A percentile compares a stretch with the other conserved stretches of the same genome.
phyloP scores from a whole-genome alignment of 2,888 invertebrate genomes.

The Lasioglossum calceatum region DNA sequence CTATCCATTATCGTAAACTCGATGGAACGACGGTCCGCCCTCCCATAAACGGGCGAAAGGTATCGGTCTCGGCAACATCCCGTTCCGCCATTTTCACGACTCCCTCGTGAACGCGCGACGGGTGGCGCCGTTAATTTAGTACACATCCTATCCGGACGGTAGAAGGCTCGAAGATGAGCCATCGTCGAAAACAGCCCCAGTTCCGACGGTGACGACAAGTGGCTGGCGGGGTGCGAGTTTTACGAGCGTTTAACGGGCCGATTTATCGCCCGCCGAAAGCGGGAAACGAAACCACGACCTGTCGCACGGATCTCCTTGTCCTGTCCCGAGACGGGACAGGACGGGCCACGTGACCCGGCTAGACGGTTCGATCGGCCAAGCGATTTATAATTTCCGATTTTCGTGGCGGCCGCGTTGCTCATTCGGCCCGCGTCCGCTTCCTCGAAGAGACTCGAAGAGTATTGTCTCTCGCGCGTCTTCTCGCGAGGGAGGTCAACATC shows the following conservation, averaged over 20 bases:
- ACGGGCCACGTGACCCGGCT: slow-evolving; percentile 34
- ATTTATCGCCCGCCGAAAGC: slow-evolving; percentile 75
- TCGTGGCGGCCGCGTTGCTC: slow-evolving; percentile 32
- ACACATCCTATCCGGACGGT: slow-evolving; percentile 23
- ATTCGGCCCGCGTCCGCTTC: slow-evolving; percentile 61
- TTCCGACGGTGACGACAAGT: slow-evolving; percentile 52
- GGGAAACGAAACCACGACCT: slow-evolving; percentile 11
- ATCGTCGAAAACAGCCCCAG: slow-evolving; percentile 42
- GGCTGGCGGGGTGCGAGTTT: slow-evolving; percentile 69
- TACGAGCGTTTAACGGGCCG: slow-evolving; percentile 79
- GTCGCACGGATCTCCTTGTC: slow-evolving; percentile 26
- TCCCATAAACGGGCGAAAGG: slow-evolving; percentile 22
- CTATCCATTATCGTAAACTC: slow-evolving; percentile 30
- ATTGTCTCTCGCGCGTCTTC: slow-evolving; percentile 52
- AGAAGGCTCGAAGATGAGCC: slow-evolving; percentile 52
- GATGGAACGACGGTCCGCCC: background rate
- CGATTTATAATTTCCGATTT: slow-evolving; percentile 66
- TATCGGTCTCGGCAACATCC: slow-evolving; percentile 6
- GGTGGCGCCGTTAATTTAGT: slow-evolving; percentile 59
- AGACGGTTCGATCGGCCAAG: slow-evolving; percentile 29
- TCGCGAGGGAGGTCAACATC: slow-evolving; percentile 59
- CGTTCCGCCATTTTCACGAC: slow-evolving; percentile 19
- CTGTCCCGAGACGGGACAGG: background rate
- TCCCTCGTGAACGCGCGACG: slow-evolving; percentile 36
- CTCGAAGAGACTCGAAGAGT: slow-evolving; percentile 45